Evolutionary conservation across 1,140 invertebrate genomes (phyloP).

Genomic region (Drosophila parvula): DNA sequence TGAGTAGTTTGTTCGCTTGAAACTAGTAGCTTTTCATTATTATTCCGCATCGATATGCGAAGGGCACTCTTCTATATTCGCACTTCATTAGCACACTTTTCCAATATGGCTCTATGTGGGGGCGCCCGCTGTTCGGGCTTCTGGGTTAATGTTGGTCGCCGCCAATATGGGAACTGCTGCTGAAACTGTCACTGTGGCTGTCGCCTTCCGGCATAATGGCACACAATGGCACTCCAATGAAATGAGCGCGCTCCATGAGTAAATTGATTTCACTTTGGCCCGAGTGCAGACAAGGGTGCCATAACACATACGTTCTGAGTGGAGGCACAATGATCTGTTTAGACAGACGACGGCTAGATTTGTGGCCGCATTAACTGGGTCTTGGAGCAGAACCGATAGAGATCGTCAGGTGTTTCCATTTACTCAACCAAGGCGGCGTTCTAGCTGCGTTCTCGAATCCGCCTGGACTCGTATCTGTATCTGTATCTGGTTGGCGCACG

Average conservation of each 20-base stretch:
- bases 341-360: slow-evolving; percentile 21
- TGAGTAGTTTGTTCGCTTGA: not conserved
- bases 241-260: slow-evolving; percentile 16
- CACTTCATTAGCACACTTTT: slow-evolving; percentile 50
- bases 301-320: slow-evolving; percentile 9
- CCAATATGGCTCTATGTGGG: slow-evolving; percentile 38
- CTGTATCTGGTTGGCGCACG: slow-evolving; percentile 47
- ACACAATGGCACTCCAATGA: slow-evolving; percentile 36
- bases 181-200: not conserved
- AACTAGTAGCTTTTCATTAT: slow-evolving; percentile 7
- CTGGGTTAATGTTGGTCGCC: slow-evolving; percentile 26
- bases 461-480: slow-evolving; percentile 22
- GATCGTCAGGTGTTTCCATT: slow-evolving; percentile 54
- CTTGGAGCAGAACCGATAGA: slow-evolving; percentile 52
- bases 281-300: slow-evolving; percentile 28
- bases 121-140: slow-evolving; percentile 43
- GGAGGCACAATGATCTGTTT: slow-evolving; percentile 30
- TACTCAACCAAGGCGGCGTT: slow-evolving; percentile 46
- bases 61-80: slow-evolving; percentile 31
- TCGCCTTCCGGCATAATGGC: slow-evolving; percentile 46
- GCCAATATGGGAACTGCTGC: not conserved
- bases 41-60: slow-evolving; percentile 4
- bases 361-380: slow-evolving; percentile 45
- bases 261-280: slow-evolving; percentile 54
- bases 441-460: slow-evolving; percentile 30